Conservation (phyloP, 2,113 vertebrate species). For the Coryphaenoides rupestris region DNA sequence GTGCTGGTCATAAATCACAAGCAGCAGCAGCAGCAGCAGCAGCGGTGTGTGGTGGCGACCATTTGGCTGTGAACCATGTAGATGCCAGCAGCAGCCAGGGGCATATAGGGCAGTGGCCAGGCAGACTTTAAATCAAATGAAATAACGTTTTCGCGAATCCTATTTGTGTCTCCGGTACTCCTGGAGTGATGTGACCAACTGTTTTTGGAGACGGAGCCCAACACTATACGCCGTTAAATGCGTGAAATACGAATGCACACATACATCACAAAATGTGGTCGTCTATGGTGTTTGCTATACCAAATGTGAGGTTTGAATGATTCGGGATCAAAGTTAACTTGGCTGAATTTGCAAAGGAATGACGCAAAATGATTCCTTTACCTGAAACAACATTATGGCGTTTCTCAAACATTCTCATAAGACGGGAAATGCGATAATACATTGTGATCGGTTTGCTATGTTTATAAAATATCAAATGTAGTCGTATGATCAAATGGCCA, state of each 20-base stretch:
- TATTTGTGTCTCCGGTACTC: constrained; percentile 22
- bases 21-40: not conserved
- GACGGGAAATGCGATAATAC: not conserved
- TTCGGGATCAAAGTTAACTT: no score
- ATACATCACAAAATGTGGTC: not conserved
- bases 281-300: not conserved
- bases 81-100: constrained; percentile 8
- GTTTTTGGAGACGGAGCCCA: constrained; percentile 12
- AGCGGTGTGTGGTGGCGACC: no score
- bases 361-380: no score
- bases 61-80: constrained; percentile 23
- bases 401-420: not conserved
- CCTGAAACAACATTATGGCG: no score
- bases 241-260: not conserved
- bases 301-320: constrained; percentile 12
- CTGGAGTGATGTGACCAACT: constrained; percentile 15
- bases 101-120: constrained; percentile 6
- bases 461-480: not conserved
- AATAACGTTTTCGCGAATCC: constrained; percentile 20
- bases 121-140: constrained; percentile 14
- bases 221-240: not conserved
- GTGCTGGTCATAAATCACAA: constrained; percentile 9
- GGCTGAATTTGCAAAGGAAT: no score
- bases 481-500: constrained; percentile 8
- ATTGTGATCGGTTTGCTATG: no score